Percentiles rank a stretch among this genome's conserved stretches.
Conservation (phyloP, 2,797 vertebrate genomes). For the Peromyscus aztecus region DNA sequence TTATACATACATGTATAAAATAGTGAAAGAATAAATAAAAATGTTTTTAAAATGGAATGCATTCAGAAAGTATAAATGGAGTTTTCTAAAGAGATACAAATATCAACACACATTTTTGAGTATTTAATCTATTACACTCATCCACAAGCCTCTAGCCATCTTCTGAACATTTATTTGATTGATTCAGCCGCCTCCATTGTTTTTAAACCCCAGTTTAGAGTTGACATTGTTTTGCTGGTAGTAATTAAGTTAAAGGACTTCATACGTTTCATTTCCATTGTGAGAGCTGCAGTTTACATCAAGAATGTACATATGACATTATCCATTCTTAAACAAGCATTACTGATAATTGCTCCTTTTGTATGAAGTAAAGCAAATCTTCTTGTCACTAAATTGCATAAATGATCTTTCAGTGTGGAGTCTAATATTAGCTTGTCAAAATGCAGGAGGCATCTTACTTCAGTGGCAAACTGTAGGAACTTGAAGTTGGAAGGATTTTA, state of each 20-base stretch:
- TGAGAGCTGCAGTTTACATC: neutral
- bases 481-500: slow-evolving; percentile 1
- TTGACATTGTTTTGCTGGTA: neutral
- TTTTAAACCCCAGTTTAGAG: neutral
- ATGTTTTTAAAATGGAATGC: neutral
- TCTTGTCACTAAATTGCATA: neutral
- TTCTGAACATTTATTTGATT: neutral
- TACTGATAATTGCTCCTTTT: slow-evolving; percentile 41
- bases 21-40: neutral
- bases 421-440: slow-evolving; percentile 9
- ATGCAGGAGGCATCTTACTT: neutral
- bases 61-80: neutral
- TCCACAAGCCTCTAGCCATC: neutral
- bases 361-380: slow-evolving; percentile 2
- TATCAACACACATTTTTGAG: too few relatives aligned
- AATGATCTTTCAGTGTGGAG: neutral
- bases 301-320: neutral
- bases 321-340: slow-evolving; percentile 6
- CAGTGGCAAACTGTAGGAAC: neutral
- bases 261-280: neutral
- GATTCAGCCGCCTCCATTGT: neutral
- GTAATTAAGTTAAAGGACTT: neutral
- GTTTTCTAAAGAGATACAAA: neutral
- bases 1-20: neutral
- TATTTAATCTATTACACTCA: neutral